Evolutionary conservation across 2,888 invertebrate genomes (phyloP).

Genomic region (Nebria salina): DNA sequence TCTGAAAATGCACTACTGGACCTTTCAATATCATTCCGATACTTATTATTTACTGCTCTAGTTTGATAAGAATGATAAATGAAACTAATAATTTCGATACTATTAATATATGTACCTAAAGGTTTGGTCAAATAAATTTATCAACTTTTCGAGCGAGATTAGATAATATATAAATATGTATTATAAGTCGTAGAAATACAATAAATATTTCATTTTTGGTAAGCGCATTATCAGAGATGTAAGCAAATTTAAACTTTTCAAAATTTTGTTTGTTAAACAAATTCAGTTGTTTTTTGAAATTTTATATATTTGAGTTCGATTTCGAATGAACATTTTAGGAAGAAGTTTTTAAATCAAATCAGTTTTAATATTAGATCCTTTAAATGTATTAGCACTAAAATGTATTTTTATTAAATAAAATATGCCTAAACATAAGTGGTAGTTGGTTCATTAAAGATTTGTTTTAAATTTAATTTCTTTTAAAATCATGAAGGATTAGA

Average conservation of each 20-base stretch:
- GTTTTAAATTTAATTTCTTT: too few species aligned
- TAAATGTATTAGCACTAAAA: too few species aligned
- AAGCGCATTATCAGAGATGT: neutral
- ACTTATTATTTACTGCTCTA: slow-evolving; percentile 32
- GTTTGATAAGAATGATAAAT: slow-evolving; percentile 42
- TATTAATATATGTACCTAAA: neutral
- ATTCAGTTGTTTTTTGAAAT: neutral
- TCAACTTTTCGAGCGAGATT: neutral
- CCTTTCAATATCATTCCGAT: neutral
- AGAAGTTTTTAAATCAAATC: neutral
- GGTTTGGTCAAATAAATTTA: neutral
- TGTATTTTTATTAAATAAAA: too few species aligned
- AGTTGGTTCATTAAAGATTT: too few species aligned
- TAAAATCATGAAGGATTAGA: too few species aligned
- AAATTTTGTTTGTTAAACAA: neutral
- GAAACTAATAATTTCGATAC: slow-evolving; percentile 39
- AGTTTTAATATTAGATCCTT: too few species aligned
- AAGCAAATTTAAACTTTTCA: neutral
- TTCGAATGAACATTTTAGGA: neutral
- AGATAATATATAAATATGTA: neutral
- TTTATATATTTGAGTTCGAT: neutral
- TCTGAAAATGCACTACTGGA: slow-evolving; percentile 17
- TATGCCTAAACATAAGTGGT: too few species aligned
- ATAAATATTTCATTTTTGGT: neutral
- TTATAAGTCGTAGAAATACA: neutral